Evolutionary conservation across 2,888 invertebrate genomes (phyloP), one percentile per base, ranked within the genome.

Genomic region (Branchellion lobata): DNA sequence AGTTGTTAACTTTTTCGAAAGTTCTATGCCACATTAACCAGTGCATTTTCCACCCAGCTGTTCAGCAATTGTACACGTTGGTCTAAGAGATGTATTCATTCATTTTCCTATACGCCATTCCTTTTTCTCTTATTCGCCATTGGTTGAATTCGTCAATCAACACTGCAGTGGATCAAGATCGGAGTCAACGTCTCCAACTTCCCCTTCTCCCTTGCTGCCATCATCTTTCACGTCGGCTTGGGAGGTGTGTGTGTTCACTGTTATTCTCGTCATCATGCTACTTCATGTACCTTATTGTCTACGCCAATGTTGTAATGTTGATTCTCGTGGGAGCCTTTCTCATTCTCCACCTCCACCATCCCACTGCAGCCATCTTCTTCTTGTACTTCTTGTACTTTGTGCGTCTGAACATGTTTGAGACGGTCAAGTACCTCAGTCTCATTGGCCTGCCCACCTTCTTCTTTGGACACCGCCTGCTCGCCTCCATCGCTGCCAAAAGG

Each of bases 361-460:
- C n/a, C 65, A 65, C 65, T 88, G 24, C 89, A 93, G 93, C 90
- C 36, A 95, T 96, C 80, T 92, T 98, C 85, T 90, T 90, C 0
- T 91, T 99, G 79, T 98, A 96, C 89, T 92, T 91, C 78, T 88
- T 93, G 85, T 95, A 99, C 90, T 99, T 97, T 96, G 89, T 95
- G 84, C 91, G 92, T 86, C 90, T 98, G 84, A 92, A 95, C 86
- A 99, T 99, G 98, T 99, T 99, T 90, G 92, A 93, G 83, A 96
- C 98, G 27, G 90, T 96, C 84, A 93, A 94, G 84, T 95, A 94
- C 89, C 90, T 99, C 84, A 89, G 93, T 83, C 92, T 93, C 81
- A 90, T 98, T 79, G 95, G 92, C 80, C 90, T 92, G 57, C 90
- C 96, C 83, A 96, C 97, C 80, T 97, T 98, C 91, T 91, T 98